Evolutionary conservation across 1,140 invertebrate species (phyloP).

Genomic region (Xylocopa sonorina): DNA sequence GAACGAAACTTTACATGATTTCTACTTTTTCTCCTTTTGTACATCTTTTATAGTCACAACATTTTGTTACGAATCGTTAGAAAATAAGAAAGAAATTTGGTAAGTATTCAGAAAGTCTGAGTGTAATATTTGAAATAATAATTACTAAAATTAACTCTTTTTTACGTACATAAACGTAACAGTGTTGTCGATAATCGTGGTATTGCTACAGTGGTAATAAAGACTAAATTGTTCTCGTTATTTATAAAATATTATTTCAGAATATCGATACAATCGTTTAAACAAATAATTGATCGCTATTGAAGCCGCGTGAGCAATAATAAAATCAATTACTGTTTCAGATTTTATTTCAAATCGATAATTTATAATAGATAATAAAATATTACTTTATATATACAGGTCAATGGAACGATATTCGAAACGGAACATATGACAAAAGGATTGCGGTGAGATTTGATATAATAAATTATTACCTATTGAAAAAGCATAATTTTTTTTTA

Average conservation of each 20-base stretch:
- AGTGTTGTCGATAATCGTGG: background rate
- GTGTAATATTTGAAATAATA: background rate
- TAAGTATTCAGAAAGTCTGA: background rate
- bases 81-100: background rate
- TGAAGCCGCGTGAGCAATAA: background rate
- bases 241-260: slow-evolving; percentile 23
- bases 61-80: no score
- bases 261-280: background rate
- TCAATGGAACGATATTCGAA: background rate
- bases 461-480: slow-evolving; percentile 18
- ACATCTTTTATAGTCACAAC: background rate
- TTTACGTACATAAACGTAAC: background rate
- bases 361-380: slow-evolving; percentile 15
- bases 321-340: background rate
- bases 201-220: background rate
- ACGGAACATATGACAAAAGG: background rate
- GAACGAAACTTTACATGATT: background rate
- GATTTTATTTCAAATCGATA: slow-evolving; percentile 16
- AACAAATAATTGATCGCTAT: slow-evolving; percentile 11
- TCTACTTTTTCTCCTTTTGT: background rate
- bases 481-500: slow-evolving; percentile 11
- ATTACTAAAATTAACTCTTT: no score
- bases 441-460: background rate
- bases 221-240: background rate
- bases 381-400: slow-evolving; percentile 19